Evolutionary conservation across 2,797 vertebrate genomes (phyloP).

Genomic region (Diplodus puntazzo): DNA sequence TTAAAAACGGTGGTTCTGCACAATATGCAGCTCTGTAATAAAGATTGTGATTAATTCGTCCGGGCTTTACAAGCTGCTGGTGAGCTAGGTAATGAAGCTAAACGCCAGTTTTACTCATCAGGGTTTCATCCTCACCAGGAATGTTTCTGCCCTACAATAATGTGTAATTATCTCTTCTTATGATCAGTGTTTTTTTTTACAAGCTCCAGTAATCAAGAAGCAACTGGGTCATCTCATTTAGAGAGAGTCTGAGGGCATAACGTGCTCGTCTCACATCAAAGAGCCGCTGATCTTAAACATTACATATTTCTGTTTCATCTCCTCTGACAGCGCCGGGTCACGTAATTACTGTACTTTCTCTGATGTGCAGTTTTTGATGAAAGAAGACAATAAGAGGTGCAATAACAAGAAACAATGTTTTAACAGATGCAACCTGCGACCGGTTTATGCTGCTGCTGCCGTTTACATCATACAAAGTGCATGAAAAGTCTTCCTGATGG

Average conservation of each 20-base stretch:
- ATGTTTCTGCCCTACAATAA: constrained; percentile 35
- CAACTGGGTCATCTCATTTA: constrained; percentile 73
- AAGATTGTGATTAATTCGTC: constrained; percentile 60
- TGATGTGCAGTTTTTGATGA: constrained; percentile 57
- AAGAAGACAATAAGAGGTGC: constrained; percentile 58
- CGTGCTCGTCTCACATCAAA: constrained; percentile 68
- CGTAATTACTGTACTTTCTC: constrained; percentile 62
- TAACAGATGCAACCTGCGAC: constrained; percentile 31
- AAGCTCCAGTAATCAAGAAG: constrained; percentile 57
- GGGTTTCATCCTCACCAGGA: constrained; percentile 26
- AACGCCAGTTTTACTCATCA: constrained; percentile 48
- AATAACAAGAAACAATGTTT: constrained; percentile 56
- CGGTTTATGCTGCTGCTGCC: neutral
- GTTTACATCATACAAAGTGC: constrained; percentile 2
- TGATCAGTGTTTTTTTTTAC: constrained; percentile 58
- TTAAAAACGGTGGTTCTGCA: constrained; percentile 62
- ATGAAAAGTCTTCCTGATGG: neutral
- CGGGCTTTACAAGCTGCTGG: constrained; percentile 42
- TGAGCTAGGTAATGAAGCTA: constrained; percentile 54
- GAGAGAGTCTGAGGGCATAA: constrained; percentile 48
- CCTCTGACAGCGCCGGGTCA: constrained; percentile 24
- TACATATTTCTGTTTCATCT: constrained; percentile 75
- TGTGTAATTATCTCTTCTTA: constrained; percentile 62
- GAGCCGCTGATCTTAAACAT: constrained; percentile 64
- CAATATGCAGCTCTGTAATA: constrained; percentile 46